These are phyloP conservation scores for Mormyrus iriodes DNA, from an alignment of 2,113 vertebrate species.

Conservation along the genomic window DNA sequence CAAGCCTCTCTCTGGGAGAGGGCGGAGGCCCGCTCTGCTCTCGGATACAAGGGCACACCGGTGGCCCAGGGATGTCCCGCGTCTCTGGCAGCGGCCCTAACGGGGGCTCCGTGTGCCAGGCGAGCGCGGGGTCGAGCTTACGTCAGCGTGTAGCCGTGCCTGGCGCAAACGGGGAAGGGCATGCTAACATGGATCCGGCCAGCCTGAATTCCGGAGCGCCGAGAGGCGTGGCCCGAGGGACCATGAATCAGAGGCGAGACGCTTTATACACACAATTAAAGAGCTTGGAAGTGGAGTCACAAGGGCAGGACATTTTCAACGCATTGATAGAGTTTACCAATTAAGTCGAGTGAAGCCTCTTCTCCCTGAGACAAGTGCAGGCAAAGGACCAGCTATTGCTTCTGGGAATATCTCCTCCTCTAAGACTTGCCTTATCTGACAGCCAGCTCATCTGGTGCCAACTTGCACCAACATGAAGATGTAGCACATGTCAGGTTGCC, in stretches of 20 bases:
- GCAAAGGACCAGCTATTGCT: not conserved
- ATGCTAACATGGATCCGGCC: not conserved
- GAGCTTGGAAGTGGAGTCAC: not conserved
- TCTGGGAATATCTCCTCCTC: not conserved
- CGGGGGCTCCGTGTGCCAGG: conserved; percentile 3
- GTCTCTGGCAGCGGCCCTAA: not conserved
- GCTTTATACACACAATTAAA: too few species aligned
- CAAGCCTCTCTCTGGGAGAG: not conserved
- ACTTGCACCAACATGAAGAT: not conserved
- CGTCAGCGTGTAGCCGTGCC: not conserved
- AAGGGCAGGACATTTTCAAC: not conserved
- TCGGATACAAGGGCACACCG: conserved; percentile 10
- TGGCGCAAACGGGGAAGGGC: not conserved
- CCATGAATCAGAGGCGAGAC: not conserved
- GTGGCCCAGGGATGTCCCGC: conserved; percentile 1
- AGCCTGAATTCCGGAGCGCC: not conserved
- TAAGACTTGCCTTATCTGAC: not conserved
- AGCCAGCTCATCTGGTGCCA: not conserved
- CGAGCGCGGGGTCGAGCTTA: not conserved
- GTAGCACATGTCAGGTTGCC: not conserved
- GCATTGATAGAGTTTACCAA: not conserved
- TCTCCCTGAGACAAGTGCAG: not conserved
- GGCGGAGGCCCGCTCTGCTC: not conserved
- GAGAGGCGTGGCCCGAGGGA: not conserved
- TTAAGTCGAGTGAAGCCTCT: not conserved